Evolutionary conservation across 2,113 vertebrate genomes (phyloP), one percentile per base, ranked within the genome.

Genomic region (Scopus umbretta): DNA sequence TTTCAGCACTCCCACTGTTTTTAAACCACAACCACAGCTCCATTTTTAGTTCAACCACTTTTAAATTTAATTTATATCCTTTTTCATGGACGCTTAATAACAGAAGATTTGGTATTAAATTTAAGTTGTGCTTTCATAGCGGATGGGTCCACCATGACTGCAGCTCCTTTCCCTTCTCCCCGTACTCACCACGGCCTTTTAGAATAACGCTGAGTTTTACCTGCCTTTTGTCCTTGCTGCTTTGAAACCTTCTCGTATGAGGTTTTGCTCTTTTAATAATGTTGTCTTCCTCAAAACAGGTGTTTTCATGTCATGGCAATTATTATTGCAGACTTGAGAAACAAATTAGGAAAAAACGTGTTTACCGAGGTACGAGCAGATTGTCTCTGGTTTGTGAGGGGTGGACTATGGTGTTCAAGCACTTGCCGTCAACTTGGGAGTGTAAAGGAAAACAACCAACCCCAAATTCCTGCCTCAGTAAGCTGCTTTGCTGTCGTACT

Each of bases 71-170:
- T 96, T 97, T 53, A 6, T 47, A 27, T 83, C 75, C 53, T 80
- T 97, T 91, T 86, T 42, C 87, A 32, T 65, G 94, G 90, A n/a
- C 1, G 42, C 96, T 92, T 26, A 4, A 6, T 49, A 34, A 3
- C 30, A 32, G 58, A 25, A 67, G 58, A 92, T 55, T 84, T 75
- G 80, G 62, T 6, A 27, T 4, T 25, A 42, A 38, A 43, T 50
- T 12, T 25, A 38, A 78, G 40, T 45, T 91, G 96, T 87, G 94
- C 96, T 96, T 95, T 85, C 90, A 18, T 83, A 94, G 97, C 5
- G 87, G 88, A 76, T 63, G 95, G 95, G 94, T 87, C 93, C 95
- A 76, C 95, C 93, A 45, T 15, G 87, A 70, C 95, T 97, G 96
- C 96, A 83, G 91, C 68, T 83, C 79, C 94, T 71, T 62, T 23